A percentile compares a stretch with the other conserved stretches of the same genome.
Evolutionary conservation across 2,888 invertebrate species (phyloP).

Genomic region (Acanthosepion lycidas): DNA sequence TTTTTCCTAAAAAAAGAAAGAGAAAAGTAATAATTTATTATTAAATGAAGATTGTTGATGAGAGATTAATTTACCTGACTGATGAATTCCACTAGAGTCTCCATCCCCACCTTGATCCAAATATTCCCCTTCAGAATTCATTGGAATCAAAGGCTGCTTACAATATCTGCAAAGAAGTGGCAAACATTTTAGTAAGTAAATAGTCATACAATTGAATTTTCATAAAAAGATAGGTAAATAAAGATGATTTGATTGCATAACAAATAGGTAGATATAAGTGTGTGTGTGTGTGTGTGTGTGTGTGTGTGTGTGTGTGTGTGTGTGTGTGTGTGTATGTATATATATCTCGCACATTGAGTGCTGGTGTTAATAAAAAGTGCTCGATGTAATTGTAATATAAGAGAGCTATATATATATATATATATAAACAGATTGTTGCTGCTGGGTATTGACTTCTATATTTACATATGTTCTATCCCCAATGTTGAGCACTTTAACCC

Average conservation of each 20-base stretch:
- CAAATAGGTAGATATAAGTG: background rate
- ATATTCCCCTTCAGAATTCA: constrained; percentile 17
- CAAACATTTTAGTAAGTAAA: background rate
- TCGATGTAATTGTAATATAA: too few relatives aligned
- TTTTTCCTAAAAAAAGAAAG: background rate
- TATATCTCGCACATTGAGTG: too few relatives aligned
- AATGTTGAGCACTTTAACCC: too few relatives aligned
- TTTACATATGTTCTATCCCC: too few relatives aligned
- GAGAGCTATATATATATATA: too few relatives aligned
- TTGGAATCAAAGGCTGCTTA: constrained; percentile 42
- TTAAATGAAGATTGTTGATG: background rate
- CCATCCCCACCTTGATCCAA: background rate
- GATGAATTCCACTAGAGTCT: background rate
- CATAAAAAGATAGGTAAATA: too few relatives aligned
- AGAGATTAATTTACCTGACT: background rate
- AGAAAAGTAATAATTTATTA: background rate
- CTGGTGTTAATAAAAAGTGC: too few relatives aligned
- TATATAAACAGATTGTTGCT: too few relatives aligned
- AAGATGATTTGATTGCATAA: background rate
- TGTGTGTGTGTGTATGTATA: too few relatives aligned
- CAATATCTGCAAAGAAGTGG: background rate
- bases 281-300: too few relatives aligned
- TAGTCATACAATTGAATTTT: background rate
- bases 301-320: too few relatives aligned
- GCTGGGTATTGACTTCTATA: too few relatives aligned